Percentiles rank a stretch among this genome's conserved stretches.
These are phyloP conservation scores for Helogale parvula DNA, from an alignment of 2,113 vertebrate species.

Conservation along the genomic window DNA sequence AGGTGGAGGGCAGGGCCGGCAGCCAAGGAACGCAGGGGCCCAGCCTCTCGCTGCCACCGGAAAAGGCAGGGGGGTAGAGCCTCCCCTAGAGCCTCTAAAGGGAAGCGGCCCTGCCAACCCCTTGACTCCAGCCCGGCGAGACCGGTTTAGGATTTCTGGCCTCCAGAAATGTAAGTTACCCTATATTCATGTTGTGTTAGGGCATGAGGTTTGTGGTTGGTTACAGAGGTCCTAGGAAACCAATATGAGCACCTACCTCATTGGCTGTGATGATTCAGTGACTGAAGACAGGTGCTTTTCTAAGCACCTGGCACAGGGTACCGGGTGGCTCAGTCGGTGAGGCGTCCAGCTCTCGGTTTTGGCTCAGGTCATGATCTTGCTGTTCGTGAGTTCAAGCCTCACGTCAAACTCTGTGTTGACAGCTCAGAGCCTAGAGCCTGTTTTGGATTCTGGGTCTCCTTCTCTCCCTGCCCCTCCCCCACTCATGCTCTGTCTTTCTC, in stretches of 20 bases:
- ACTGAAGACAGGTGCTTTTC: background rate
- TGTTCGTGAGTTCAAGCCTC: background rate
- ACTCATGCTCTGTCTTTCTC: background rate
- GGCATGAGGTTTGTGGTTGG: background rate
- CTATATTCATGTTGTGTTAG: background rate
- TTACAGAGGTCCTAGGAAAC: background rate
- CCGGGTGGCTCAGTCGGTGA: rapidly evolving
- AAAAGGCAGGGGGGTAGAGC: background rate
- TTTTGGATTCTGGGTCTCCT: background rate
- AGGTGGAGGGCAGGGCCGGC: rapidly evolving
- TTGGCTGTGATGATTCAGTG: background rate
- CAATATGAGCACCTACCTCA: background rate
- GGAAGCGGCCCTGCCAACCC: background rate
- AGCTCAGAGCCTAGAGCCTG: background rate
- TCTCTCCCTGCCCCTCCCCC: background rate
- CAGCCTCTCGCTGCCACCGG: background rate
- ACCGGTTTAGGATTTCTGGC: background rate
- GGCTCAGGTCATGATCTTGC: background rate
- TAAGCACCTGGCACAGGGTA: background rate
- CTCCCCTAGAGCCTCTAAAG: background rate
- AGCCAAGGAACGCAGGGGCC: background rate
- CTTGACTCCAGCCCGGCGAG: background rate
- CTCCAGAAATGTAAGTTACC: background rate
- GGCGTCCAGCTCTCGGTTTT: background rate
- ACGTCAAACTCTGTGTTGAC: background rate